Conservation (phyloP, 2,888 invertebrate genomes). For the Trichogramma dendrolimi region DNA sequence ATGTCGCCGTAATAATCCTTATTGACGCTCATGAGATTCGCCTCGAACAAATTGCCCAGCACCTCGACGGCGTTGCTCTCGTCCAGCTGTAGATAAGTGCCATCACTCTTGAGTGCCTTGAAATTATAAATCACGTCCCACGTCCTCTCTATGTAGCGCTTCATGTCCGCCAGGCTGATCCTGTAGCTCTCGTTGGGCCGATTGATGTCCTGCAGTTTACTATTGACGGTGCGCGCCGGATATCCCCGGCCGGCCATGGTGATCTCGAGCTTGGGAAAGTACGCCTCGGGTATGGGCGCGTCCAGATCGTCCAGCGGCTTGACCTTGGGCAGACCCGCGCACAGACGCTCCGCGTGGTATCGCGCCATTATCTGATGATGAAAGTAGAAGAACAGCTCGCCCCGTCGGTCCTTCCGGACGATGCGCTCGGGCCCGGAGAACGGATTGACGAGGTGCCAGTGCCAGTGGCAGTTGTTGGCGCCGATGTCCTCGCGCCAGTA, state of each 20-base stretch:
- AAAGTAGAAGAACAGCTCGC: constrained; percentile 80
- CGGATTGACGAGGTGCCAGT: constrained; percentile 86
- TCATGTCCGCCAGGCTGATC: constrained; percentile 65
- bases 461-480: constrained; percentile 72
- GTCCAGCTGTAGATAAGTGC: constrained; percentile 51
- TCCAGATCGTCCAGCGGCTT: constrained; percentile 63
- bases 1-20: constrained; percentile 70
- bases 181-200: constrained; percentile 65
- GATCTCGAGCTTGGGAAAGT: constrained; percentile 80
- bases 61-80: constrained; percentile 69
- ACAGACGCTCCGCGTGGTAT: constrained; percentile 72
- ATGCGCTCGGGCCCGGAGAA: constrained; percentile 64
- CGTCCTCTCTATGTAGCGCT: constrained; percentile 72
- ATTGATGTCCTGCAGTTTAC: constrained; percentile 60
- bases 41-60: constrained; percentile 68
- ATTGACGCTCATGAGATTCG: constrained; percentile 62
- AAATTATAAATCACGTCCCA: constrained; percentile 67
- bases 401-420: constrained; percentile 71
- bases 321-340: constrained; percentile 65
- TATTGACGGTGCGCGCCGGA: constrained; percentile 65
- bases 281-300: constrained; percentile 69
- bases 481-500: constrained; percentile 84
- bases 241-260: constrained; percentile 70
- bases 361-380: constrained; percentile 66
- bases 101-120: constrained; percentile 57